These are phyloP conservation scores for Cremastinae sp. DNA, from an alignment of 2,888 invertebrate genomes.

Conservation along the genomic window DNA sequence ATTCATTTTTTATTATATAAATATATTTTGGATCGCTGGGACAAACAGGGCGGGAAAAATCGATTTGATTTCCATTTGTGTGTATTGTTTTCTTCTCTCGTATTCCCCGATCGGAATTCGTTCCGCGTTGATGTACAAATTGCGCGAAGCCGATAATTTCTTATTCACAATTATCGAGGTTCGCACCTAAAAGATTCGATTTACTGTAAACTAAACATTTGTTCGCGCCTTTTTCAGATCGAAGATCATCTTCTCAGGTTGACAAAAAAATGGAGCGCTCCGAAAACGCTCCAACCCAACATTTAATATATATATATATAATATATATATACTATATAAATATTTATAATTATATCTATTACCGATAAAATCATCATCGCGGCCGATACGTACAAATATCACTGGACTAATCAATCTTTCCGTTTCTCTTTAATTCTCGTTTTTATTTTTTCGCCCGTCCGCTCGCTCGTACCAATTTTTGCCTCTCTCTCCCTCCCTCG, in stretches of 20 bases:
- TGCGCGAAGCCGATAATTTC: slow-evolving; percentile 13
- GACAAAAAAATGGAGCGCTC: slow-evolving; percentile 56
- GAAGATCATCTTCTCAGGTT: slow-evolving; percentile 44
- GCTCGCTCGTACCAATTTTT: slow-evolving; percentile 7
- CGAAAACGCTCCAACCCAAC: slow-evolving; percentile 62
- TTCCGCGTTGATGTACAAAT: slow-evolving; percentile 22
- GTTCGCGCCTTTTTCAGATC: slow-evolving; percentile 39
- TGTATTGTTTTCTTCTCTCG: slow-evolving; percentile 13
- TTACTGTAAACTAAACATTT: slow-evolving; percentile 46
- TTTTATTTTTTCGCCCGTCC: slow-evolving; percentile 36
- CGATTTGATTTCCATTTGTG: slow-evolving; percentile 16
- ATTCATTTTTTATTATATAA: slow-evolving; percentile 58
- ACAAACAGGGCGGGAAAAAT: slow-evolving; percentile 47
- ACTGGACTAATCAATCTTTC: slow-evolving; percentile 61
- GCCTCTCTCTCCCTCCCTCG: slow-evolving; percentile 12
- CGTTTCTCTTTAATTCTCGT: slow-evolving; percentile 19
- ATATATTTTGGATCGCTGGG: slow-evolving; percentile 56
- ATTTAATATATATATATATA: slow-evolving; percentile 56
- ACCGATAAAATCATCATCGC: slow-evolving; percentile 60
- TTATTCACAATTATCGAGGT: neutral
- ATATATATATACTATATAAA: slow-evolving; percentile 51
- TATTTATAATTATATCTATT: slow-evolving; percentile 59
- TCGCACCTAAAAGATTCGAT: neutral
- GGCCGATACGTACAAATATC: slow-evolving; percentile 66
- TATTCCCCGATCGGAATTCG: neutral